Conservation (phyloP, 2,888 invertebrate genomes). For the Sphaerophoria taeniata region DNA sequence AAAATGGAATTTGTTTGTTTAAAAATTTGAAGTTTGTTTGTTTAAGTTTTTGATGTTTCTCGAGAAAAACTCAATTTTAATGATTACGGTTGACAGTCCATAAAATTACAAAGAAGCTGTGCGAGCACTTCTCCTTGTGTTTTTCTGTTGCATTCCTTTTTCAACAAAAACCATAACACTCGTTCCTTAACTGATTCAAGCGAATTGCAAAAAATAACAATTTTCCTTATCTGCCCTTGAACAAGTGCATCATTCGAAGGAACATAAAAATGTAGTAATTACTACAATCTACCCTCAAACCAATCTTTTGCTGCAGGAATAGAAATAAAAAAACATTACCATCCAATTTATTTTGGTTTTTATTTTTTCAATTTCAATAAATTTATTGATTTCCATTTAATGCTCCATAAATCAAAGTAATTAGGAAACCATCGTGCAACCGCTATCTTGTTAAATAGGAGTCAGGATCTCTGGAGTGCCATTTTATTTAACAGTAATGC, state of each 20-base stretch:
- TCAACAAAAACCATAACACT: too few relatives aligned
- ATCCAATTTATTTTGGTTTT: background rate
- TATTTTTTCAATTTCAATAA: conserved; percentile 8
- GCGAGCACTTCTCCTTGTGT: too few relatives aligned
- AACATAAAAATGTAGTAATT: conserved; percentile 1
- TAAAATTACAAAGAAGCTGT: too few relatives aligned
- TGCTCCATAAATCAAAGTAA: conserved; percentile 63
- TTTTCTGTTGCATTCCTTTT: too few relatives aligned
- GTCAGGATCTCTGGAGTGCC: conserved; percentile 34
- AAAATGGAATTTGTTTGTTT: conserved; percentile 12
- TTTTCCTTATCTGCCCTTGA: background rate
- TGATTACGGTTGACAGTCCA: conserved; percentile 1
- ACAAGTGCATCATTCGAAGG: background rate
- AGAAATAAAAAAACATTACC: background rate
- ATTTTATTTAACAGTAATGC: conserved; percentile 19
- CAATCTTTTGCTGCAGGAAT: background rate
- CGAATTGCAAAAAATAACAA: background rate
- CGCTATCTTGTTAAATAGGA: conserved; percentile 21
- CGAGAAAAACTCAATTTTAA: background rate
- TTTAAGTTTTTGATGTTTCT: background rate
- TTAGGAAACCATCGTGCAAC: conserved; percentile 10
- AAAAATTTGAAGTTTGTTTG: conserved; percentile 17
- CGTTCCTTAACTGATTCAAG: too few relatives aligned
- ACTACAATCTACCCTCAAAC: background rate
- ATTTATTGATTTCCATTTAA: conserved; percentile 53